Base-by-base conservation (phyloP, 2,888 invertebrate species). In the Polylopha cassiicola region DNA sequence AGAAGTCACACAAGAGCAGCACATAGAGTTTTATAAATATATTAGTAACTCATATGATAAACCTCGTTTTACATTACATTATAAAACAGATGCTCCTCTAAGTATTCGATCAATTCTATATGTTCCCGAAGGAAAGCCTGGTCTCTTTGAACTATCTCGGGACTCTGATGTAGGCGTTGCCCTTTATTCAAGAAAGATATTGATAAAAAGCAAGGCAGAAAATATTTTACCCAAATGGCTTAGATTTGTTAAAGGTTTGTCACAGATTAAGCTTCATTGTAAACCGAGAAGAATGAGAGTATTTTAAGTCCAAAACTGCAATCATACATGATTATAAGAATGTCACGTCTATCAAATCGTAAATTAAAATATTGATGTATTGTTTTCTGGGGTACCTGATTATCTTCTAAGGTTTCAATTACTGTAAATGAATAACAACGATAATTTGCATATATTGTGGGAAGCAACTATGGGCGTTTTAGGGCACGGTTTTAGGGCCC, bases 151-250 rank as follows among this genome's bases (percentile, higher is more conserved):
- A 69, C 87, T 97, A 86, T 93, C 95, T 2, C 88, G 95, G 11
- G 95, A 97, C 56, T 89, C 91, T 0, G 92, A 94, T 51, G 89
- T 92, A 0, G 96, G 96, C 2, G 92, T 99, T 0, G 91, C 97
- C 0, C 85, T 99, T 7, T 99, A 99, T 72, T 93, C 95, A 3
- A 89, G 96, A 29, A 97, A 97, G 75, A 92, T 99, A 37, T 87
- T 99, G 44, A 98, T 99, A 46, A 95, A 98, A 78, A 93, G 91
- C 58, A 93, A 93, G 66, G 94, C 96, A 0, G 95, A 95, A 43
- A 93, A 95, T 62, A 89, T 98, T 49, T 80, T 98, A 46, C 98
- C 98, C 0, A 95, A 96, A 65, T 99, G 98, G 96, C 85, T 99
- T 53, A 87, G 98, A 56, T 99, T 99, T 78, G 87, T 99, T 2